Evolutionary conservation across 2,797 vertebrate genomes (phyloP).

Genomic region (Cirrhinus mrigala): DNA sequence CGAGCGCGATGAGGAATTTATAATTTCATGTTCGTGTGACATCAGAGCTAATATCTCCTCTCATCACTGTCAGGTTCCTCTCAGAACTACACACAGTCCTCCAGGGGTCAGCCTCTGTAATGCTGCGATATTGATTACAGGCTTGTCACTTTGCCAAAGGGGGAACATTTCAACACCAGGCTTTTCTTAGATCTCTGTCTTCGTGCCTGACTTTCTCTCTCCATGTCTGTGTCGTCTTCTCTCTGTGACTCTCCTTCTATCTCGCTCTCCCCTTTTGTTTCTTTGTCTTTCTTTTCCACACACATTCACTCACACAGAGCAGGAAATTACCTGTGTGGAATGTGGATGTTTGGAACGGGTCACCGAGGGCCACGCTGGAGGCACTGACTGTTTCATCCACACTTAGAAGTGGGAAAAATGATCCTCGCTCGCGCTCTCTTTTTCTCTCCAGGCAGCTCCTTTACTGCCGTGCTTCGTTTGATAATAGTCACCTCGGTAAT

Average conservation of each 20-base stretch:
- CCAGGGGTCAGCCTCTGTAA: slow-evolving; percentile 49
- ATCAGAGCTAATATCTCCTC: slow-evolving; percentile 50
- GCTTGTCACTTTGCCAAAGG: slow-evolving; percentile 48
- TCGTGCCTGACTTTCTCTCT: slow-evolving; percentile 32
- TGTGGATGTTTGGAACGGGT: slow-evolving; percentile 46
- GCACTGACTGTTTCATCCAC: slow-evolving; percentile 50
- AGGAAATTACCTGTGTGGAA: slow-evolving; percentile 53
- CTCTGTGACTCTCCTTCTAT: slow-evolving; percentile 7
- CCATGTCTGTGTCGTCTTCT: slow-evolving; percentile 10
- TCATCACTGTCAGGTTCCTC: slow-evolving; percentile 53
- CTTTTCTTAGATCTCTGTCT: slow-evolving; percentile 43
- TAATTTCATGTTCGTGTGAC: slow-evolving; percentile 43
- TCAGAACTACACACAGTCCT: slow-evolving; percentile 41
- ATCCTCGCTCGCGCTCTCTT: not conserved
- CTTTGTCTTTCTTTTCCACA: slow-evolving; percentile 30
- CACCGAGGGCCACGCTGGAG: slow-evolving; percentile 49
- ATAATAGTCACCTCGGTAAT: slow-evolving; percentile 59
- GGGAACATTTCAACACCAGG: slow-evolving; percentile 44
- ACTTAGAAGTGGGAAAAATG: slow-evolving; percentile 21
- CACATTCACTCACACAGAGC: slow-evolving; percentile 41
- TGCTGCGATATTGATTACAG: slow-evolving; percentile 42
- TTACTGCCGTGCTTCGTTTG: slow-evolving; percentile 67
- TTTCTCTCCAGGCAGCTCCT: slow-evolving; percentile 26
- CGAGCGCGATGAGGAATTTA: slow-evolving; percentile 30
- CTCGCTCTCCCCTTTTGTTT: slow-evolving; percentile 45